Evolutionary conservation across 2,113 vertebrate species (phyloP), one percentile per base, ranked within the genome.

Genomic region (Corvus moneduloides): DNA sequence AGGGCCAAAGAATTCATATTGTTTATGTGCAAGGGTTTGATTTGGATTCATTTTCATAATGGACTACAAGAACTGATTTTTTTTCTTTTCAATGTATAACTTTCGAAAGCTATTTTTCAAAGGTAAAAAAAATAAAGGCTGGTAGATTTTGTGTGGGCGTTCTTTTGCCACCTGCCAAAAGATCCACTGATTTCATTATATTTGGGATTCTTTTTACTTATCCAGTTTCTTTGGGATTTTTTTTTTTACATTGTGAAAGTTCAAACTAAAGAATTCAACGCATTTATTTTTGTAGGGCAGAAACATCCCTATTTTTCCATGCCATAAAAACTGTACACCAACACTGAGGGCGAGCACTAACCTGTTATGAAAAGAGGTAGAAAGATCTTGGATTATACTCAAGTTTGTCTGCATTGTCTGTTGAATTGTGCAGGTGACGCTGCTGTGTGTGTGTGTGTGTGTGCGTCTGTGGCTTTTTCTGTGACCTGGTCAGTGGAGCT

Each of bases 331-430:
- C 98, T 98, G 98, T 98, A 98, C 98, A 97, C 98, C 98, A 98
- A 98, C 98, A 98, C 97, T 98, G 98, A 98, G 98, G 94, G 97
- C 97, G 97, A 98, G 97, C 98, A 97, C 97, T 98, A 98, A 98
- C 98, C 98, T 98, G 98, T 98, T 98, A 98, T 98, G 98, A 98
- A 98, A 98, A 98, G 98, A 98, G 98, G 98, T 98, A 98, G 98
- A 98, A 98, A 96, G 97, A 97, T 98, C 98, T 98, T 98, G 98
- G 97, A 96, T 98, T 98, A 78, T 98, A 98, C 97, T 98, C 80
- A 26, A 98, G 96, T 98, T 97, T 94, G 98, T 98, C 96, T 94
- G 97, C 97, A 95, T 96, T 96, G 98, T 98, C 97, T 94, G 94
- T 97, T 97, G 95, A 98, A 94, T 95, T 86, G 94, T 98, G 97